Evolutionary conservation across 2,113 vertebrate species (phyloP).

Genomic region (Felis chaus): DNA sequence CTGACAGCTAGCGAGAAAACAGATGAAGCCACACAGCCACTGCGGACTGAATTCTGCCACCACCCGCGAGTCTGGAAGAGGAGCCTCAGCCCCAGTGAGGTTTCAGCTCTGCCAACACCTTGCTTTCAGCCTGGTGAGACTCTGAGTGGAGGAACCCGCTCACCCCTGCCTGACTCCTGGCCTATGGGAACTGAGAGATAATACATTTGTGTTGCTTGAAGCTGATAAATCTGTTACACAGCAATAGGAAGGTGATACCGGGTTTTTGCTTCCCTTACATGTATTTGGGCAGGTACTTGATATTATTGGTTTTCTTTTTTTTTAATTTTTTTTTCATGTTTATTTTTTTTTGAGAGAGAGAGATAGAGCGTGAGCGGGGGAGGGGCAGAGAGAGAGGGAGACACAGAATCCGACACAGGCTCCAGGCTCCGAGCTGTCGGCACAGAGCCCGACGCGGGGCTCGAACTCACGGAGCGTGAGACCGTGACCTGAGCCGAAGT

Average conservation of each 20-base stretch:
- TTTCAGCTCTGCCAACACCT: too few relatives aligned
- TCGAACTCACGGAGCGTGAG: too few relatives aligned
- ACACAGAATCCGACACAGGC: too few relatives aligned
- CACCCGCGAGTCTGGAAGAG: not conserved
- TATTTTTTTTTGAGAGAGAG: too few relatives aligned
- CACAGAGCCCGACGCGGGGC: too few relatives aligned
- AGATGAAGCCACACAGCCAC: not conserved
- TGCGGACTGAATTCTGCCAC: not conserved
- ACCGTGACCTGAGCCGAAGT: too few relatives aligned
- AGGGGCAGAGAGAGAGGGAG: too few relatives aligned
- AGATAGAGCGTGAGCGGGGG: too few relatives aligned
- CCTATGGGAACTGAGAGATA: fast-evolving
- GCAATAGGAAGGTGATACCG: not conserved
- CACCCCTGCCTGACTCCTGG: fast-evolving
- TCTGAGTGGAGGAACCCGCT: not conserved
- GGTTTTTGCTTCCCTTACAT: not conserved
- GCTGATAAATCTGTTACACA: not conserved
- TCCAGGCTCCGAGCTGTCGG: too few relatives aligned
- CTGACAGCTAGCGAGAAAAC: not conserved
- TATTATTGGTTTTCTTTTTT: not conserved
- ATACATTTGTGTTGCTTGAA: fast-evolving
- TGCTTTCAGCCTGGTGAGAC: not conserved
- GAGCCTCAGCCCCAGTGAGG: not conserved
- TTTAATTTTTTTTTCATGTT: too few relatives aligned
- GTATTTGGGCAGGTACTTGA: not conserved